Evolutionary conservation across 2,113 vertebrate species (phyloP).

Genomic region (human (Homo sapiens)): DNA sequence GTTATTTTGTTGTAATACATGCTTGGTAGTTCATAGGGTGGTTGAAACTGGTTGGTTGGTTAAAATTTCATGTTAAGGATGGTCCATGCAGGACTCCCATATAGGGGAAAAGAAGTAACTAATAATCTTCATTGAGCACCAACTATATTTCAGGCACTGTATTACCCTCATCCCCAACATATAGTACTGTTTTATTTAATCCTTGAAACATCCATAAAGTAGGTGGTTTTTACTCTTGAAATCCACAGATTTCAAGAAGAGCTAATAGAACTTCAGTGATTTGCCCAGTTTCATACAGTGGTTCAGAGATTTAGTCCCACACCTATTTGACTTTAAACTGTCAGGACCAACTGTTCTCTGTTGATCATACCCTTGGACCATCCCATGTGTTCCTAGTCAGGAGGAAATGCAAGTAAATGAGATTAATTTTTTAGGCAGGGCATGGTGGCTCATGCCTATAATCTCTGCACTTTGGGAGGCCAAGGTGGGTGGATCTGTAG

Average conservation of each 20-base stretch:
- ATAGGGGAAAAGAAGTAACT: background rate
- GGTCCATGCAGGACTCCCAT: background rate
- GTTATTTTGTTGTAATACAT: background rate
- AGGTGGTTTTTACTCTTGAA: conserved; percentile 48
- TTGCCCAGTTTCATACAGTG: conserved; percentile 37
- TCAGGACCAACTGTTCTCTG: background rate
- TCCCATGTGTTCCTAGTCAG: conserved; percentile 24
- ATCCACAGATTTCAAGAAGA: conserved; percentile 29
- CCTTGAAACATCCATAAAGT: conserved; percentile 24
- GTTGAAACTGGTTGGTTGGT: conserved; percentile 9
- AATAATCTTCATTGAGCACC: background rate
- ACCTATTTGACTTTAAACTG: conserved; percentile 9
- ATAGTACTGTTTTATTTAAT: conserved; percentile 36
- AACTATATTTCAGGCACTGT: background rate
- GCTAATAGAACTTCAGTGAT: conserved; percentile 35
- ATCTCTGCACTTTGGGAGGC: too few species aligned
- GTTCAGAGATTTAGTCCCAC: conserved; percentile 38
- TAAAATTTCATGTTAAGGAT: background rate
- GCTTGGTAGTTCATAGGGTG: background rate
- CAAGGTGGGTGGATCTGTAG: too few species aligned
- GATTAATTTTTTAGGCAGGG: conserved; percentile 30
- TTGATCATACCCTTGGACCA: conserved; percentile 1
- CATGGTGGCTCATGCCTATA: too few species aligned
- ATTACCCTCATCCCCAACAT: background rate
- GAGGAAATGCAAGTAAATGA: conserved; percentile 59